Evolutionary conservation across 2,888 invertebrate genomes (phyloP).

Genomic region (Amaurobius ferox): DNA sequence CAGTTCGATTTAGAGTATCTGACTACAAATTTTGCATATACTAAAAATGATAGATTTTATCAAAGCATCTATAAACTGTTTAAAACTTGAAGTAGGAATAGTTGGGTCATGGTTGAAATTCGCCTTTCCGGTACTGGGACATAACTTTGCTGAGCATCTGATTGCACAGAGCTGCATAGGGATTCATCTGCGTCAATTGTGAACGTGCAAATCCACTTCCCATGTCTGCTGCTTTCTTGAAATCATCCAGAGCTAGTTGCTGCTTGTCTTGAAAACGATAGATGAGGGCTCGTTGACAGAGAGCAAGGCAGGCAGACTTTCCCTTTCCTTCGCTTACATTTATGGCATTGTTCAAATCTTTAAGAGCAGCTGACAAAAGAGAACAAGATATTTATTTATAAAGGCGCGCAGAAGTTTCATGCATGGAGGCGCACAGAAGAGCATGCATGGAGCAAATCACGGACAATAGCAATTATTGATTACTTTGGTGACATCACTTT

Average conservation of each 20-base stretch:
- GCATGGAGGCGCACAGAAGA: too few relatives aligned
- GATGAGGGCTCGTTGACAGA: slow-evolving; percentile 90
- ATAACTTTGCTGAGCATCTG: slow-evolving; percentile 92
- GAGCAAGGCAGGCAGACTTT: slow-evolving; percentile 85
- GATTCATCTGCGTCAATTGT: slow-evolving; percentile 91
- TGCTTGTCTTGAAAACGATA: slow-evolving; percentile 83
- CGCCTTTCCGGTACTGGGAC: slow-evolving; percentile 77
- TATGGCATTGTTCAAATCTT: slow-evolving; percentile 86
- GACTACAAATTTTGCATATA: too few relatives aligned
- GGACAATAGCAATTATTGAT: too few relatives aligned
- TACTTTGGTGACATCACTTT: too few relatives aligned
- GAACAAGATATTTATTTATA: too few relatives aligned
- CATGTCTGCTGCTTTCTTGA: slow-evolving; percentile 86
- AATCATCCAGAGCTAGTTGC: slow-evolving; percentile 86
- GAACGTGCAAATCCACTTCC: slow-evolving; percentile 93
- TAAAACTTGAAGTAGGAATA: too few relatives aligned
- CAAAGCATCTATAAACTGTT: too few relatives aligned
- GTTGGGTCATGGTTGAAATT: neutral
- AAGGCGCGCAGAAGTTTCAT: too few relatives aligned
- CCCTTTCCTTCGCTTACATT: slow-evolving; percentile 82
- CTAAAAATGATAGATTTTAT: too few relatives aligned
- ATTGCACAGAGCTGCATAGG: slow-evolving; percentile 96
- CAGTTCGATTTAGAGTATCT: too few relatives aligned
- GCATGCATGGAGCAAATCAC: too few relatives aligned
- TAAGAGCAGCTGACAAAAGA: slow-evolving; percentile 80